Conservation (phyloP, 2,888 invertebrate species). For the Clusia tigrina region DNA sequence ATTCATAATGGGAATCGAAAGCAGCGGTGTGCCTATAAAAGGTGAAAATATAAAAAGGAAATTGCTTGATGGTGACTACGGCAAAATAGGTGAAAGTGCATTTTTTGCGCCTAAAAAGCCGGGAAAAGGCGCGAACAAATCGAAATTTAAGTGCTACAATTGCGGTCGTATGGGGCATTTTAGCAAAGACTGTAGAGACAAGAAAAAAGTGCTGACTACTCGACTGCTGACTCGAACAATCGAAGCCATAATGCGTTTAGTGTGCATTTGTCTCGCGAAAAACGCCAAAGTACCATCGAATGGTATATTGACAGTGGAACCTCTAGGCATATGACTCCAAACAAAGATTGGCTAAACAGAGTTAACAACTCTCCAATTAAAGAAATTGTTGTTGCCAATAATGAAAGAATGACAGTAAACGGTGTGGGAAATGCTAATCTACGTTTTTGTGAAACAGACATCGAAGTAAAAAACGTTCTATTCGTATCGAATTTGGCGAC, state of each 20-base stretch:
- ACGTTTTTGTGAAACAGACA: background rate
- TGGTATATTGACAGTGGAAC: constrained; percentile 28
- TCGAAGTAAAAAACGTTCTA: constrained; percentile 21
- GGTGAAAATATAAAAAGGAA: constrained; percentile 30
- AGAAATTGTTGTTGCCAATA: constrained; percentile 25
- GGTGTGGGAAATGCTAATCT: constrained; percentile 18
- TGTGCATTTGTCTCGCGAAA: too few relatives aligned
- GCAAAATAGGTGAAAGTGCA: background rate
- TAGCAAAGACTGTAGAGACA: constrained; percentile 16
- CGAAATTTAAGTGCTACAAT: constrained; percentile 15
- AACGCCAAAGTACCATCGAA: background rate
- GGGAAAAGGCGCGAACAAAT: constrained; percentile 8
- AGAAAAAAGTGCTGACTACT: background rate
- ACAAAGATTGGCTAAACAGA: constrained; percentile 13
- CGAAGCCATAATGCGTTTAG: background rate
- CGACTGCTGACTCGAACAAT: background rate
- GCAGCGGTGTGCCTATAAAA: constrained; percentile 38
- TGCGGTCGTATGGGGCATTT: constrained; percentile 18
- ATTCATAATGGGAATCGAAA: constrained; percentile 45
- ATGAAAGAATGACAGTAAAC: constrained; percentile 22
- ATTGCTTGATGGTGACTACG: constrained; percentile 16
- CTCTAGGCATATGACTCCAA: constrained; percentile 21
- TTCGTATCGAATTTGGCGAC: constrained; percentile 20
- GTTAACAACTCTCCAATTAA: constrained; percentile 10
- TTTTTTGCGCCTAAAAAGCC: constrained; percentile 3